These are phyloP conservation scores for Ranitomeya imitator DNA, from an alignment of 2,113 vertebrate genomes.

Conservation along the genomic window DNA sequence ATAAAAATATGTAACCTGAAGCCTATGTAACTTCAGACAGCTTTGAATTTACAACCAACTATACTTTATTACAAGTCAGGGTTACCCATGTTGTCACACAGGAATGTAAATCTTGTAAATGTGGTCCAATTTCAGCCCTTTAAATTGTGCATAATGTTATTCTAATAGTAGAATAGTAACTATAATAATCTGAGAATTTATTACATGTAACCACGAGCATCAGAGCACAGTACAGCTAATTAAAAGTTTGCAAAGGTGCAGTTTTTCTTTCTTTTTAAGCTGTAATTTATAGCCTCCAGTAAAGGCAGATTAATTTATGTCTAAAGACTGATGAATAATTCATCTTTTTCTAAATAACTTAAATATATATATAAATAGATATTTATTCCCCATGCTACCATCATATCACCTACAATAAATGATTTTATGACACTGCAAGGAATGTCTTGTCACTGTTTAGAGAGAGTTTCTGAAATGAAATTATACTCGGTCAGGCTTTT, in stretches of 20 bases:
- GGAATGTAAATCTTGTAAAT: background rate
- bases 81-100: too few species aligned
- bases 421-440: background rate
- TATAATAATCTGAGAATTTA: conserved; percentile 5
- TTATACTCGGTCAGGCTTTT: background rate
- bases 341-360: conserved; percentile 10
- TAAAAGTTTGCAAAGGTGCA: conserved; percentile 34
- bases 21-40: too few species aligned
- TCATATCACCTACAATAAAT: background rate
- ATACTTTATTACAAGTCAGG: background rate
- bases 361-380: background rate
- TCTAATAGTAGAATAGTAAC: background rate
- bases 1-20: too few species aligned
- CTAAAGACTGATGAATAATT: conserved; percentile 23
- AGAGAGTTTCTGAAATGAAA: background rate
- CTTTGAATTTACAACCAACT: background rate
- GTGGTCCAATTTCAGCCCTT: background rate
- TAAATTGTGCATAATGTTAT: background rate
- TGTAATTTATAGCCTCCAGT: conserved; percentile 19
- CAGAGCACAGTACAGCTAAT: conserved; percentile 21
- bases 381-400: conserved; percentile 2
- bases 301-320: conserved; percentile 31
- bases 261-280: conserved; percentile 2
- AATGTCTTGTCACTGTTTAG: conserved; percentile 17
- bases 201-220: conserved; percentile 24